A percentile compares a stretch with the other conserved stretches of the same genome.
Evolutionary conservation across 2,888 invertebrate species (phyloP).

Genomic region (Leptinotarsa peninsularis): DNA sequence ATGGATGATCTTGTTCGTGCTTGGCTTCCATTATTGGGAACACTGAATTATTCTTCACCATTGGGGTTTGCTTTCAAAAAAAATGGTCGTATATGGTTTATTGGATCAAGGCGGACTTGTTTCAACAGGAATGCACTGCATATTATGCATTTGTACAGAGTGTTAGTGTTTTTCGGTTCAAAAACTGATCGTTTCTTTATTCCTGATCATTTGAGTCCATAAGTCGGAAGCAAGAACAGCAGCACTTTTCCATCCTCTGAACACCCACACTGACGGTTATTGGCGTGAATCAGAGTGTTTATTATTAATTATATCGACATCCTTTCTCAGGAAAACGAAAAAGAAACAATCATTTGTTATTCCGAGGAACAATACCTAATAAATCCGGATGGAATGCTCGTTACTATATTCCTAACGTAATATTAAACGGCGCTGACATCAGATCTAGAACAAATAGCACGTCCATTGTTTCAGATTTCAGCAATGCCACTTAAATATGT

Average conservation of each 20-base stretch:
- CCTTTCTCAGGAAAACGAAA: slow-evolving; percentile 56
- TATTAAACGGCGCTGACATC: slow-evolving; percentile 61
- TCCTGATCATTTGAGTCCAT: too few species aligned
- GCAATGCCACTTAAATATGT: slow-evolving; percentile 65
- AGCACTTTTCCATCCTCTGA: too few species aligned
- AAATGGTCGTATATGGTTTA: too few species aligned
- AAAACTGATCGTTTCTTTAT: too few species aligned
- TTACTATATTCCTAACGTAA: slow-evolving; percentile 56
- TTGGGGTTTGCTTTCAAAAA: too few species aligned
- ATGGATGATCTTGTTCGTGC: background rate
- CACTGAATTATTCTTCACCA: too few species aligned
- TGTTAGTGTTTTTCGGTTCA: too few species aligned
- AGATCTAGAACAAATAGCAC: slow-evolving; percentile 62
- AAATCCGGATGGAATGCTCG: slow-evolving; percentile 59
- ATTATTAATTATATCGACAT: slow-evolving; percentile 51
- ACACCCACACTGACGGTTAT: background rate
- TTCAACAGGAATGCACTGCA: too few species aligned
- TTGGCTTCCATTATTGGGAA: too few species aligned
- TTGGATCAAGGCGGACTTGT: too few species aligned
- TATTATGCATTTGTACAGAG: too few species aligned
- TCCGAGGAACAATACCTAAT: slow-evolving; percentile 61
- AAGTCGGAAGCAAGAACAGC: too few species aligned
- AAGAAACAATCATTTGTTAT: slow-evolving; percentile 52
- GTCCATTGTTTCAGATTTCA: slow-evolving; percentile 64
- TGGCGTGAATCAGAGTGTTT: slow-evolving; percentile 27